These are phyloP conservation scores for Triplophysa rosa DNA, from an alignment of 2,113 vertebrate genomes.

Conservation along the genomic window DNA sequence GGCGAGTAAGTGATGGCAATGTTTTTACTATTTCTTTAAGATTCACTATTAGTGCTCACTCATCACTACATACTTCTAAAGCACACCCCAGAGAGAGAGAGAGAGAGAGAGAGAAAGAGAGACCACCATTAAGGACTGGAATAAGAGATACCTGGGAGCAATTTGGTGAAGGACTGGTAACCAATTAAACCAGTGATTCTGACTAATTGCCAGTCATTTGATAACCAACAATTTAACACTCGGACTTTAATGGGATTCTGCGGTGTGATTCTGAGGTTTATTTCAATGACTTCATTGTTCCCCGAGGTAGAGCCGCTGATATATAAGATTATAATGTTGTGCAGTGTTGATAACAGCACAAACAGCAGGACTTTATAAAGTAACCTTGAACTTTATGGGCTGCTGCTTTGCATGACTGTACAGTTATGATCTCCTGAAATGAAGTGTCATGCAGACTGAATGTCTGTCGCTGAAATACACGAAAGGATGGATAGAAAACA, in stretches of 20 bases:
- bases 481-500: not conserved
- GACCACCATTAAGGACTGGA: slow-evolving; percentile 18
- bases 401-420: not conserved
- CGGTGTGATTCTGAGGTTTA: slow-evolving; percentile 42
- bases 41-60: not conserved
- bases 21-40: no score
- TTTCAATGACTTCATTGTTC: slow-evolving; percentile 50
- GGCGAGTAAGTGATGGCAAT: no score
- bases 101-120: not conserved
- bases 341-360: not conserved
- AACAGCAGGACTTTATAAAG: not conserved
- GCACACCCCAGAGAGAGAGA: not conserved
- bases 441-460: slow-evolving; percentile 21
- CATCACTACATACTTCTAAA: not conserved
- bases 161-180: slow-evolving; percentile 48
- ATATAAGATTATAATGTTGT: slow-evolving; percentile 29
- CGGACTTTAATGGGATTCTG: slow-evolving; percentile 26
- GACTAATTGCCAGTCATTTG: slow-evolving; percentile 45
- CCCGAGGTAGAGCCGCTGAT: slow-evolving; percentile 20
- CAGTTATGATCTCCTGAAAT: slow-evolving; percentile 19
- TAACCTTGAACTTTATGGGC: slow-evolving; percentile 14
- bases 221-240: slow-evolving; percentile 51
- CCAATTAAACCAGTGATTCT: slow-evolving; percentile 52
- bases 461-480: not conserved
- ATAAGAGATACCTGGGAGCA: slow-evolving; percentile 49